Conservation (phyloP, 2,113 vertebrate genomes). For the Bucco capensis region DNA sequence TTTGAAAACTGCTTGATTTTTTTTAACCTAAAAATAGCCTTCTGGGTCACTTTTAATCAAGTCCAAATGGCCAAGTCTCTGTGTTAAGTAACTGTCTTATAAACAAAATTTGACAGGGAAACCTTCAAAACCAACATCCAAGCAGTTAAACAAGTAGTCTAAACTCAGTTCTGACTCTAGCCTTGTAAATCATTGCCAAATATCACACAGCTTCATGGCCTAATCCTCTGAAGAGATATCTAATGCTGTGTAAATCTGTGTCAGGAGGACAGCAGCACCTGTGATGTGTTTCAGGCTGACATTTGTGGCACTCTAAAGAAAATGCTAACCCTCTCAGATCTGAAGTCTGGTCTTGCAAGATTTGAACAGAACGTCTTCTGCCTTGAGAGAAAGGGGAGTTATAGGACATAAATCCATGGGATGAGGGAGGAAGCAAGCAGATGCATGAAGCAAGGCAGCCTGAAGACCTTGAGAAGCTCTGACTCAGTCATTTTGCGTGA, state of each 20-base stretch:
- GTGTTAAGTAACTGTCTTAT: not conserved
- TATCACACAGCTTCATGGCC: not conserved
- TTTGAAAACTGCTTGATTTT: constrained; percentile 55
- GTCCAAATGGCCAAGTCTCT: constrained; percentile 9
- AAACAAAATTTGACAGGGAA: constrained; percentile 54
- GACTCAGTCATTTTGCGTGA: not conserved
- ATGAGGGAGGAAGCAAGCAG: not conserved
- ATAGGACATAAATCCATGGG: not conserved
- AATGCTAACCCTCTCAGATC: not conserved
- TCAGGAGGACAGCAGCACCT: constrained; percentile 47
- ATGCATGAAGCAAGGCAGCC: not conserved
- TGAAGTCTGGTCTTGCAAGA: not conserved
- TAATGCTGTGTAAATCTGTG: constrained; percentile 50
- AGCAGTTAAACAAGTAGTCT: constrained; percentile 22
- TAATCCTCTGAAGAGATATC: constrained; percentile 46
- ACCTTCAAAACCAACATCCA: constrained; percentile 49
- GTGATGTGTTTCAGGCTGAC: constrained; percentile 35
- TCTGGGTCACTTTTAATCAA: constrained; percentile 64
- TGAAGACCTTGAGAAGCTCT: not conserved
- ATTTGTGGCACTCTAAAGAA: not conserved
- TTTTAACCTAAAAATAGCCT: constrained; percentile 63
- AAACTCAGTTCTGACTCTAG: not conserved
- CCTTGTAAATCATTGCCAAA: constrained; percentile 27
- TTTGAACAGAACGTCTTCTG: not conserved
- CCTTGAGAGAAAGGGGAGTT: not conserved